These are phyloP conservation scores for Theocolax elegans DNA, from an alignment of 1,140 invertebrate genomes.

Conservation along the genomic window DNA sequence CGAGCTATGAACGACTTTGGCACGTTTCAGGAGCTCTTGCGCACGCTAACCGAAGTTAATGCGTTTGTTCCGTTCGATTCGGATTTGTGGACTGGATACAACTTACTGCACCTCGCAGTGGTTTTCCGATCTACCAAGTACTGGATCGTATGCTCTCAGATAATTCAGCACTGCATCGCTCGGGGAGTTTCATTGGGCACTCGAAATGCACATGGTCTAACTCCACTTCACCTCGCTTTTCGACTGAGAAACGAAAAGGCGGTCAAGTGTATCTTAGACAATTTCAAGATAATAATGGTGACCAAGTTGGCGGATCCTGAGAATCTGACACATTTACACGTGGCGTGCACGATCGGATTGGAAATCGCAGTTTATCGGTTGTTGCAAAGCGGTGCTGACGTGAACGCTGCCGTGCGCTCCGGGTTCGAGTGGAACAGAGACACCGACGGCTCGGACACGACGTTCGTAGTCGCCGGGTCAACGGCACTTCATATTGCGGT, in stretches of 20 bases:
- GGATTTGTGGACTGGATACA: neutral
- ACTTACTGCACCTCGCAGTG: neutral
- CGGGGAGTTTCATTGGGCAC: neutral
- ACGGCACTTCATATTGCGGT: too few relatives aligned
- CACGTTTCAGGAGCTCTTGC: too few relatives aligned
- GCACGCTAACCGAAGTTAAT: neutral
- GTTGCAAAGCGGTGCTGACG: too few relatives aligned
- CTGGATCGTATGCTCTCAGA: neutral
- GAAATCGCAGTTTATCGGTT: too few relatives aligned
- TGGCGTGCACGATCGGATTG: too few relatives aligned
- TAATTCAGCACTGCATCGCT: neutral
- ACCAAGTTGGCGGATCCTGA: too few relatives aligned
- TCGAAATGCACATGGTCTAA: neutral
- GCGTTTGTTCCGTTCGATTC: neutral
- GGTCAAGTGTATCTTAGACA: neutral
- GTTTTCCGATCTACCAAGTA: neutral
- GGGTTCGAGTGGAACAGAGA: too few relatives aligned
- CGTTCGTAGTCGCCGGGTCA: too few relatives aligned
- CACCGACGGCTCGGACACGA: too few relatives aligned
- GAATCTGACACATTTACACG: too few relatives aligned
- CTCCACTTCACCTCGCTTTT: neutral
- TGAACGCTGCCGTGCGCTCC: too few relatives aligned
- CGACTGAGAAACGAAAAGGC: neutral
- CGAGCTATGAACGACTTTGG: neutral
- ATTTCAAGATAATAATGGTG: too few relatives aligned